These are phyloP conservation scores for Abrostola tripartita DNA, from an alignment of 2,888 invertebrate genomes.

Conservation along the genomic window DNA sequence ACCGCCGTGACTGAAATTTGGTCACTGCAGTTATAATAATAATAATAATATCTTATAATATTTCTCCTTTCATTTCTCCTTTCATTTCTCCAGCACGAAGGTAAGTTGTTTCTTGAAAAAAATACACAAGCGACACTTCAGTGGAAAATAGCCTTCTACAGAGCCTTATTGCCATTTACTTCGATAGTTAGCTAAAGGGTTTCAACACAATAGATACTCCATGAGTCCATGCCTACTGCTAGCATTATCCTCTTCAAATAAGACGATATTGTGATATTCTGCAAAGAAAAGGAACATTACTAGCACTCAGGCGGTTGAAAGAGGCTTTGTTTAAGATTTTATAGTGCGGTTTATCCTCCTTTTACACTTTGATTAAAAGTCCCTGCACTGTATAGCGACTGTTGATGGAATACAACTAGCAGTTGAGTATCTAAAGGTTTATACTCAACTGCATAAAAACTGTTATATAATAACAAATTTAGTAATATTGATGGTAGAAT, in stretches of 20 bases:
- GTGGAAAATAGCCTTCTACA: conserved; percentile 22
- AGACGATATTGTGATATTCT: conserved; percentile 48
- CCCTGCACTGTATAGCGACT: too few relatives aligned
- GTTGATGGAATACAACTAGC: too few relatives aligned
- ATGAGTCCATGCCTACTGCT: conserved; percentile 17
- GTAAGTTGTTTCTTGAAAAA: conserved; percentile 22
- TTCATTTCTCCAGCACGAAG: conserved; percentile 4
- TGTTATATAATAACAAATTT: too few relatives aligned
- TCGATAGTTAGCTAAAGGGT: conserved; percentile 57
- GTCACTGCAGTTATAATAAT: too few relatives aligned
- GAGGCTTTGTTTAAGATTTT: conserved; percentile 45
- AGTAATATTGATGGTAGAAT: too few relatives aligned
- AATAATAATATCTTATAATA: too few relatives aligned
- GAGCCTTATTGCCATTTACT: conserved; percentile 49
- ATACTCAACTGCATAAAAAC: too few relatives aligned
- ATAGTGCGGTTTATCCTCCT: conserved; percentile 23
- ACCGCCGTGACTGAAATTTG: too few relatives aligned
- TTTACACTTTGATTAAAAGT: conserved; percentile 30
- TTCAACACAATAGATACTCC: conserved; percentile 44
- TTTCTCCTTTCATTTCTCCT: too few relatives aligned
- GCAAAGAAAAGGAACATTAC: conserved; percentile 32
- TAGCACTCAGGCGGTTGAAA: conserved; percentile 33
- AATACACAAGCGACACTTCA: conserved; percentile 30
- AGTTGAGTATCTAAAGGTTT: too few relatives aligned
- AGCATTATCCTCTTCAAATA: conserved; percentile 57